phyloP scores from a whole-genome alignment of 1,140 invertebrate genomes.

The Bactericera cockerelli region DNA sequence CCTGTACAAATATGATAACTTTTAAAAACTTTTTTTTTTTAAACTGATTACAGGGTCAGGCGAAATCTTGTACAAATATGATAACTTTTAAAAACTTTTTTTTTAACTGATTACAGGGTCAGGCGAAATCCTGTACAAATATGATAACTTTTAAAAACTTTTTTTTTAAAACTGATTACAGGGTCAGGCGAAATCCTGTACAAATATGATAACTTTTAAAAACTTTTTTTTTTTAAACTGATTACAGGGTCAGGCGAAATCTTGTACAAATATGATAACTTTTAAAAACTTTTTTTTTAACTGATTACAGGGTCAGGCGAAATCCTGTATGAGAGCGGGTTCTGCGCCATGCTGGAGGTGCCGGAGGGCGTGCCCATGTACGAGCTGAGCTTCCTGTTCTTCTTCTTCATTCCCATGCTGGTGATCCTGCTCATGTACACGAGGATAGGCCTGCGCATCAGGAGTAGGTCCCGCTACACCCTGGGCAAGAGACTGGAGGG shows the following conservation, averaged over 20 bases:
- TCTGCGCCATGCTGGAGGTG: constrained; percentile 51
- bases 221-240: constrained; percentile 4
- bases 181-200: constrained; percentile 18
- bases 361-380: constrained; percentile 44
- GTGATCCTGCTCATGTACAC: constrained; percentile 61
- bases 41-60: too few species aligned
- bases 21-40: constrained; percentile 9
- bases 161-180: constrained; percentile 13
- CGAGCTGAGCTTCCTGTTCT: constrained; percentile 62
- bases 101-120: constrained; percentile 17
- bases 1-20: constrained; percentile 43
- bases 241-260: too few species aligned
- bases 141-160: too few species aligned
- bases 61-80: constrained; percentile 39
- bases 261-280: too few species aligned
- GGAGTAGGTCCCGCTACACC: constrained; percentile 30
- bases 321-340: constrained; percentile 42
- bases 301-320: constrained; percentile 20
- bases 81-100: too few species aligned
- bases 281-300: too few species aligned
- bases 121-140: constrained; percentile 32
- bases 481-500: constrained; percentile 38
- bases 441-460: constrained; percentile 56
- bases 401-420: constrained; percentile 68
- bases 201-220: constrained; percentile 53